Conservation (phyloP, 2,113 vertebrate genomes). For the Gasterosteus nipponicus region DNA sequence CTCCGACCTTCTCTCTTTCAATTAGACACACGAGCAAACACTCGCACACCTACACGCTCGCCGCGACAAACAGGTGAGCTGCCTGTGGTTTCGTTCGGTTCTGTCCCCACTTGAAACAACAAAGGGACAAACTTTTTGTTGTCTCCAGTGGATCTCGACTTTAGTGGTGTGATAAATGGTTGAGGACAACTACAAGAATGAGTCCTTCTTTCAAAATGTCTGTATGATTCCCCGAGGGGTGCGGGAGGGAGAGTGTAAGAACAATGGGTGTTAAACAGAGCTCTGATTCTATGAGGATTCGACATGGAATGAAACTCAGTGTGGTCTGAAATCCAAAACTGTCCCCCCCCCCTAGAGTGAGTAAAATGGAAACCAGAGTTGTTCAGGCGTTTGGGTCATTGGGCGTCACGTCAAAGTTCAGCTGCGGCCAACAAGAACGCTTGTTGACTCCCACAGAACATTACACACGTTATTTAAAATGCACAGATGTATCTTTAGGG, state of each 20-base stretch:
- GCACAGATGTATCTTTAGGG: not conserved
- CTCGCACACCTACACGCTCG: not conserved
- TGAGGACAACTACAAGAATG: not conserved
- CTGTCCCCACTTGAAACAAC: conserved; percentile 49
- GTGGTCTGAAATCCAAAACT: not conserved
- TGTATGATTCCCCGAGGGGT: not conserved
- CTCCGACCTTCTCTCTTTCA: conserved; percentile 30
- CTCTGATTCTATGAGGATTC: not conserved
- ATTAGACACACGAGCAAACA: not conserved
- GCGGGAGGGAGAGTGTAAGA: not conserved
- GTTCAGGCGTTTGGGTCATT: not conserved
- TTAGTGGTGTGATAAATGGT: not conserved
- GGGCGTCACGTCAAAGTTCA: not conserved
- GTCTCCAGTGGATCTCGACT: not conserved
- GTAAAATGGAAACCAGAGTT: not conserved
- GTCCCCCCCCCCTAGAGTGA: not conserved
- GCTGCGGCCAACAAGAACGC: not conserved
- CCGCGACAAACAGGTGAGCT: conserved; percentile 17
- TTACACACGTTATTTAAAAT: not conserved
- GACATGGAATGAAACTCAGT: not conserved
- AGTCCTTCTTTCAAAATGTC: not conserved
- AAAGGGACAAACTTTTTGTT: not conserved
- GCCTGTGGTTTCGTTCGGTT: conserved; percentile 36
- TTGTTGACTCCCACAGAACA: not conserved
- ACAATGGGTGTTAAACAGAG: not conserved